These are phyloP conservation scores for Podarcis siculus DNA, from an alignment of 2,797 vertebrate species.

Conservation along the genomic window DNA sequence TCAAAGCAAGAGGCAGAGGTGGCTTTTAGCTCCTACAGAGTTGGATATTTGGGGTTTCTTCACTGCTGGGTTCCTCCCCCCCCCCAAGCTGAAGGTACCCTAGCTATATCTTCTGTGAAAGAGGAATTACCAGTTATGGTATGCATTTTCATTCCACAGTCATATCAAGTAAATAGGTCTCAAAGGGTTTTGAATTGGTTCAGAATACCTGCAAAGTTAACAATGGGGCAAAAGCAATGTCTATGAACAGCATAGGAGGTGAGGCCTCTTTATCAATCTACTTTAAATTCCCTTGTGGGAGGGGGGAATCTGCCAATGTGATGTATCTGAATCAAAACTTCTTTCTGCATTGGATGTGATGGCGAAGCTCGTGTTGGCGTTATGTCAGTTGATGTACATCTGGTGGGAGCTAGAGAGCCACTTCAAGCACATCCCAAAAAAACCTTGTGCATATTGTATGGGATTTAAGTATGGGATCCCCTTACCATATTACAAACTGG, in stretches of 20 bases:
- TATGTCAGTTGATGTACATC: not conserved
- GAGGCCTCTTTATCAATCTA: not conserved
- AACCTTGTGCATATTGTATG: not conserved
- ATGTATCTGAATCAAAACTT: not conserved
- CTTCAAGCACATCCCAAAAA: not conserved
- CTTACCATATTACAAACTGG: not conserved
- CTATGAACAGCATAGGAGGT: not conserved
- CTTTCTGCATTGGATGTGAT: not conserved
- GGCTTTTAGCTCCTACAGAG: conserved; percentile 1
- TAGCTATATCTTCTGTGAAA: not conserved
- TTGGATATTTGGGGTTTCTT: not conserved
- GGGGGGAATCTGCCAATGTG: not conserved
- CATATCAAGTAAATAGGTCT: not conserved
- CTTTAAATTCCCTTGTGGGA: not conserved
- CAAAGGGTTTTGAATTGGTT: not conserved
- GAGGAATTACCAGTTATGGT: not conserved
- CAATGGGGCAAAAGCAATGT: not conserved
- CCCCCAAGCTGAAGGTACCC: not conserved
- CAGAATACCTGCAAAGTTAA: not conserved
- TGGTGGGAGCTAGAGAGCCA: not conserved
- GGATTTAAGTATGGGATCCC: not conserved
- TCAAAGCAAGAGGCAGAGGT: fast-evolving
- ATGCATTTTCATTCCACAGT: not conserved
- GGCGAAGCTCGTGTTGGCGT: not conserved
- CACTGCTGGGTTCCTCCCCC: not conserved